phyloP scores from a whole-genome alignment of 1,140 invertebrate species.

The Pemphigus obesinymphae region DNA sequence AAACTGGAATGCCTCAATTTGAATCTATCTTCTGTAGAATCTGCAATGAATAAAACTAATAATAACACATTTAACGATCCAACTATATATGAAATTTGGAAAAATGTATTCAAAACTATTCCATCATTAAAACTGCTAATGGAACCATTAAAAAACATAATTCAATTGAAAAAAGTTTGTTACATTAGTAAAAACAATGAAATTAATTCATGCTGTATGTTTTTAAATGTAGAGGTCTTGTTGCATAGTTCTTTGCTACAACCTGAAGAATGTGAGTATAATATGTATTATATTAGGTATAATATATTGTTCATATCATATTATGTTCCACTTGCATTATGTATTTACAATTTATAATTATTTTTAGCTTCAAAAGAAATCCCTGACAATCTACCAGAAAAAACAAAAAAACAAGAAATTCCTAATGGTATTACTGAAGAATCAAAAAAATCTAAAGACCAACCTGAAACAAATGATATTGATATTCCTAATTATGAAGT shows the following conservation, averaged over 20 bases:
- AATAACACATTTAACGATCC: not conserved
- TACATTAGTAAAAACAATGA: not conserved
- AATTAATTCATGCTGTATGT: not conserved
- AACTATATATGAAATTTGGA: not conserved
- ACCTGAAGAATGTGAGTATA: not conserved
- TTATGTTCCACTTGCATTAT: not conserved
- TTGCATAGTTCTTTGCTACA: not conserved
- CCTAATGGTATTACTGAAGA: not conserved
- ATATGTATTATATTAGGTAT: not conserved
- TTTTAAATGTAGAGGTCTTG: constrained; percentile 10
- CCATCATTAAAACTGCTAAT: not conserved
- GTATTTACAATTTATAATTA: not conserved
- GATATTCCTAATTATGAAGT: not conserved
- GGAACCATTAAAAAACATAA: not conserved
- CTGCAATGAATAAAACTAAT: not conserved
- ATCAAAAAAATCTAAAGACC: not conserved
- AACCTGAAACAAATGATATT: not conserved
- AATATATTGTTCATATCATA: not conserved
- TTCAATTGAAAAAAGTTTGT: not conserved
- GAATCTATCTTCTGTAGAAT: not conserved
- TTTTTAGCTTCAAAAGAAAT: not conserved
- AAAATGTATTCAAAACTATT: not conserved
- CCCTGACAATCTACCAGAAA: not conserved
- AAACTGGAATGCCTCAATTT: not conserved
- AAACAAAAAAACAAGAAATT: not conserved